Evolutionary conservation across 2,888 invertebrate species (phyloP).

Genomic region (Cyclophora punctaria): DNA sequence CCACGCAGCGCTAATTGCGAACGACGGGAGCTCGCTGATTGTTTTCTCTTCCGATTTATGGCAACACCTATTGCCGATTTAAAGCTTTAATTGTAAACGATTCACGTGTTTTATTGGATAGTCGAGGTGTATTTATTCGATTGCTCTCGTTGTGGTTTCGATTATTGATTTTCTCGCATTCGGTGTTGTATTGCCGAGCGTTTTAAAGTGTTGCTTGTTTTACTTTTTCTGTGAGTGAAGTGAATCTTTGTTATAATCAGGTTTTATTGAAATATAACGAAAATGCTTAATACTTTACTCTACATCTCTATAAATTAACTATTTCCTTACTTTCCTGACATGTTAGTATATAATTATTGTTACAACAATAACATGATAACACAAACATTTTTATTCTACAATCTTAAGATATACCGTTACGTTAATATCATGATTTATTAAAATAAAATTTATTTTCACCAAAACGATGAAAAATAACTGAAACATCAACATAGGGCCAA

Average conservation of each 20-base stretch:
- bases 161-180: slow-evolving; percentile 62
- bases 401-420: too few species aligned
- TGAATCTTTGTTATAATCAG: too few species aligned
- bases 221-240: neutral
- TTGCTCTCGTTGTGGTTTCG: slow-evolving; percentile 59
- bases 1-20: slow-evolving; percentile 72
- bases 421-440: too few species aligned
- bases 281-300: slow-evolving; percentile 9
- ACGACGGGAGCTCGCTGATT: slow-evolving; percentile 71
- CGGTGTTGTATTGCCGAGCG: slow-evolving; percentile 32
- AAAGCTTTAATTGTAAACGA: slow-evolving; percentile 75
- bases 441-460: too few species aligned
- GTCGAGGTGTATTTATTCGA: slow-evolving; percentile 68
- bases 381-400: too few species aligned
- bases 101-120: slow-evolving; percentile 75
- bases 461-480: too few species aligned
- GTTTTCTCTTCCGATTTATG: slow-evolving; percentile 73
- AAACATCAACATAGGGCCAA: slow-evolving; percentile 20
- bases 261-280: too few species aligned
- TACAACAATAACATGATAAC: too few species aligned
- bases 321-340: too few species aligned
- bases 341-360: too few species aligned
- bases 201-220: slow-evolving; percentile 23
- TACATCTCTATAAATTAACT: too few species aligned
- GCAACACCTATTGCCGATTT: slow-evolving; percentile 76